Evolutionary conservation across 2,797 vertebrate species (phyloP).

Genomic region (Caiman crocodilus): DNA sequence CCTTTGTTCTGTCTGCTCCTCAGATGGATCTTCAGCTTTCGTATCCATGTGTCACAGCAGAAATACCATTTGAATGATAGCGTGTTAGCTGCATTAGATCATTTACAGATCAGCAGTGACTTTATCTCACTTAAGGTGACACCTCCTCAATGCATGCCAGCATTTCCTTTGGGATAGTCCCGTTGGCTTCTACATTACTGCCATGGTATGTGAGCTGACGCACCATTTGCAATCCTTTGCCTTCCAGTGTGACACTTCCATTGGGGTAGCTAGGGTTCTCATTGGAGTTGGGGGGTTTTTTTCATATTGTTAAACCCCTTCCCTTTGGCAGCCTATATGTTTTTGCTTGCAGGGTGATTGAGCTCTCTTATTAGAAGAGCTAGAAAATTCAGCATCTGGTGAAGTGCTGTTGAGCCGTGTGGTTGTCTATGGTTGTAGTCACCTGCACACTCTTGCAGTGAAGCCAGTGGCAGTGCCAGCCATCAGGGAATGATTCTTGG

Average conservation of each 20-base stretch:
- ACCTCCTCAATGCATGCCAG: not conserved
- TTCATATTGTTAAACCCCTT: not conserved
- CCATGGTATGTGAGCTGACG: not conserved
- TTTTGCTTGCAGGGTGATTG: not conserved
- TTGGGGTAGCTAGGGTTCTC: not conserved
- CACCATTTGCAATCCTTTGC: not conserved
- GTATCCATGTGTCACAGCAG: constrained; percentile 66
- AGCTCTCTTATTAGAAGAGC: rapidly evolving
- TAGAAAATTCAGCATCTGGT: not conserved
- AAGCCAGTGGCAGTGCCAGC: not conserved
- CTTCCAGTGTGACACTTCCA: not conserved
- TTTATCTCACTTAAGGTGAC: constrained; percentile 17
- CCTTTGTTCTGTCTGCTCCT: constrained; percentile 61
- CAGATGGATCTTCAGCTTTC: constrained; percentile 63
- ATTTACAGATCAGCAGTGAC: constrained; percentile 6
- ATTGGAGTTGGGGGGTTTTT: not conserved
- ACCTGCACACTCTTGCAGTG: not conserved
- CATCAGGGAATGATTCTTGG: not conserved
- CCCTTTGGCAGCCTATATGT: not conserved
- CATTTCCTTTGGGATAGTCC: constrained; percentile 16
- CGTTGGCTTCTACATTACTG: not conserved
- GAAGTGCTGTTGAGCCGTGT: not conserved
- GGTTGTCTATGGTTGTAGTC: not conserved
- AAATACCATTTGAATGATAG: constrained; percentile 61
- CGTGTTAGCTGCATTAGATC: constrained; percentile 8